Base-by-base conservation (phyloP, 2,797 vertebrate species). In the Hyperoplus immaculatus region DNA sequence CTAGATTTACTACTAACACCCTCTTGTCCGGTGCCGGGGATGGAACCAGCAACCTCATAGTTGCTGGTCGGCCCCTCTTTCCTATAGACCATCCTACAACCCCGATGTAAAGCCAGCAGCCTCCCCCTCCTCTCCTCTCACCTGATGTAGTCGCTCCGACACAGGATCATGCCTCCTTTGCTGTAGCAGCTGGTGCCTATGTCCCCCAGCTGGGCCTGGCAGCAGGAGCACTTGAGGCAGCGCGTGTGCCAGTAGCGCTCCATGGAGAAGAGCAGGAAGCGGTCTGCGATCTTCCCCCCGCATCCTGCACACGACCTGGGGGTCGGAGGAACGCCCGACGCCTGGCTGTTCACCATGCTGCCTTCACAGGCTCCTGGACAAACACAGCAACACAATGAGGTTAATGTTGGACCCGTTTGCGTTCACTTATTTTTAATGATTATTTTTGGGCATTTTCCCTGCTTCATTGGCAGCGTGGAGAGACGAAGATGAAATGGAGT, bases 171-270 rank as follows among this genome's bases (percentile, higher is more conserved):
- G 87, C 95, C 95, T 36, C 95, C 94, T 88, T 95, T 95, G 87
- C 94, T 95, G 93, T 95, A 96, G 93, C 95, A 96, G 88, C 93
- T 93, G 87, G 94, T 95, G 84, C 95, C 95, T 29, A 96, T 94
- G 88, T 96, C 95, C 5, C 95, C 95, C 90, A 96, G 93, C 90
- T 95, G 95, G 77, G 94, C 95, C 60, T 96, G 94, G 93, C 95
- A 95, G 87, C 95, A 96, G 50, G 95, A 95, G 78, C 95, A 96
- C 88, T 95, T 96, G 59, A 96, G 95, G 87, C 96, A 96, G 78
- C 94, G 94, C 0, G 93, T 96, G 93, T 96, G 96, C 96, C 96
- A 96, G 89, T 96, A 96, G 58, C 95, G 93, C 54, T 96, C 96
- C 95, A 96, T 96, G 84, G 95, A 95, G 88, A 95, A 96, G 82